Evolutionary conservation across 2,888 invertebrate species (phyloP).

Genomic region (Oscheius onirici): DNA sequence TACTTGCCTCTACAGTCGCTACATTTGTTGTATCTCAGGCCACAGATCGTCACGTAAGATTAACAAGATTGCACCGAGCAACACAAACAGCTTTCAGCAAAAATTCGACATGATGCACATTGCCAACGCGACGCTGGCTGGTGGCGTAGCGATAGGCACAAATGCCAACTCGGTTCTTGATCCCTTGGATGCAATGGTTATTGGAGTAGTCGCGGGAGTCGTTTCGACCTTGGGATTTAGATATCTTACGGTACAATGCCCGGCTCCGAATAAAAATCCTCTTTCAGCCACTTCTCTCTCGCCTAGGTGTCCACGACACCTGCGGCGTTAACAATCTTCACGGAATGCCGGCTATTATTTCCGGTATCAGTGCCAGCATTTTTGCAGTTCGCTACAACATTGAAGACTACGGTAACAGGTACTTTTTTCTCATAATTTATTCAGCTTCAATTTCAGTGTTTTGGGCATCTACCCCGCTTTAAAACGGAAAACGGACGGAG

Average conservation of each 20-base stretch:
- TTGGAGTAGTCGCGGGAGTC: conserved; percentile 63
- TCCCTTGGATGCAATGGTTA: conserved; percentile 64
- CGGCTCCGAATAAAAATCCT: neutral
- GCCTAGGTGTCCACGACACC: conserved; percentile 77
- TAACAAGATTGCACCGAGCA: neutral
- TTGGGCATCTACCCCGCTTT: conserved; percentile 51
- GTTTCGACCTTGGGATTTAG: conserved; percentile 61
- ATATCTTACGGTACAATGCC: conserved; percentile 43
- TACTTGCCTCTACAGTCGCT: conserved; percentile 82
- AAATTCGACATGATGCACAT: conserved; percentile 72
- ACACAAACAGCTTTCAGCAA: conserved; percentile 34
- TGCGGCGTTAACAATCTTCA: conserved; percentile 58
- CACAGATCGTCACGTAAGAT: conserved; percentile 74
- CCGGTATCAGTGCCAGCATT: conserved; percentile 37
- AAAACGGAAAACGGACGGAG: neutral
- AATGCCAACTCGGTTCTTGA: conserved; percentile 72
- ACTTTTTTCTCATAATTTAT: neutral
- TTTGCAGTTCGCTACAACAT: conserved; percentile 34
- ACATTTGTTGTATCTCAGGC: conserved; percentile 85
- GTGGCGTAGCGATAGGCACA: conserved; percentile 55
- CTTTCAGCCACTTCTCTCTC: conserved; percentile 80
- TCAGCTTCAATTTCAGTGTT: conserved; percentile 24
- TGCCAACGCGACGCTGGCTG: conserved; percentile 74
- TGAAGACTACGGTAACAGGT: conserved; percentile 35
- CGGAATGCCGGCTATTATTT: conserved; percentile 50